Base-by-base conservation (phyloP, 2,113 vertebrate species). In the Actenoides hombroni region DNA sequence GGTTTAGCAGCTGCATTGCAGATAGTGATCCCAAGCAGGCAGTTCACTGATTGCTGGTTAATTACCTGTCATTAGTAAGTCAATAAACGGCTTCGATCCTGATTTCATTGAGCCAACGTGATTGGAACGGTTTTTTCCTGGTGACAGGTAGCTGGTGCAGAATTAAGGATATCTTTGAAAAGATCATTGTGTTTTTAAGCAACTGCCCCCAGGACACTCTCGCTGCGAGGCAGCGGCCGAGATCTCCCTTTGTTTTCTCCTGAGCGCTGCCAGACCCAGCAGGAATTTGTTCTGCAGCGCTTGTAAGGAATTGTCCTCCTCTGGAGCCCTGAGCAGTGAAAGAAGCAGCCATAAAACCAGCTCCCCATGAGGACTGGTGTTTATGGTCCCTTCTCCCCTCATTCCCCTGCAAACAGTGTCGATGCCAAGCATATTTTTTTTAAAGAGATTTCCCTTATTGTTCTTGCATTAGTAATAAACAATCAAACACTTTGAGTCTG, bases 61-160 rank as follows among this genome's bases (percentile, higher is more conserved):
- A 94, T 94, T 89, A 42, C 60, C 33, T 89, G 94, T 89, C 92
- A 37, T 92, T 94, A 92, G 77, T 3, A 49, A 74, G 60, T 89
- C 94, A 87, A 92, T 92, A 82, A 89, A 75, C 46, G 75, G 61
- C 51, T 91, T 87, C 6, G 74, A 78, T 87, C 60, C 56, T 18
- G 46, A 14, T 48, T 91, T n/a, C 83, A 60, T 67, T 0, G 5
- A 88, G 42, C 59, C 1, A 1, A 59, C 14, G 5, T 3, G 64
- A 70, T 74, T 20, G 16, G 77, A 81, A 26, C 26, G 7, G 20
- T 65, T 65, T 60, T 60, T 56, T 53, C 77, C 60, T 4, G 26
- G 63, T 73, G 93, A 15, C 82, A 85, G 75, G 80, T 8, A 56
- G 79, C 60, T 48, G 56, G 29, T 17, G 1, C 6, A 9, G 56